phyloP scores from a whole-genome alignment of 2,797 vertebrate species.

The Eidolon dupreanum region DNA sequence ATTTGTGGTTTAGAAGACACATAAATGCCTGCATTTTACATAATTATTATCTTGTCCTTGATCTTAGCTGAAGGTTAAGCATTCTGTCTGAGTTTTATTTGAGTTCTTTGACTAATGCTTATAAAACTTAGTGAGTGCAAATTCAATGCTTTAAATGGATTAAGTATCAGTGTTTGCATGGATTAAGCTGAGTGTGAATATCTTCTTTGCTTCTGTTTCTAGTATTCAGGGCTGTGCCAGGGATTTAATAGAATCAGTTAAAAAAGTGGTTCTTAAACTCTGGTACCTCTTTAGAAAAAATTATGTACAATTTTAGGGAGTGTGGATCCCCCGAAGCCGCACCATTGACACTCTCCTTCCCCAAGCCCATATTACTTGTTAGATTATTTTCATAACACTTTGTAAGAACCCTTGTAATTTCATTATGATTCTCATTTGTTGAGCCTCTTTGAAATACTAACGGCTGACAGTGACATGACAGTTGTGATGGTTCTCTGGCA shows the following conservation, averaged over 20 bases:
- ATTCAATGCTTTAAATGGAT: background rate
- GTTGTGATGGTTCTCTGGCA: background rate
- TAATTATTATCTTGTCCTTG: background rate
- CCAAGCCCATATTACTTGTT: no score
- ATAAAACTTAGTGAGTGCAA: background rate
- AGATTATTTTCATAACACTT: no score
- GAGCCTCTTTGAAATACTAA: background rate
- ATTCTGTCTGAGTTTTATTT: conserved; percentile 9
- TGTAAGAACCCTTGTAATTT: background rate
- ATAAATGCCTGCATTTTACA: background rate
- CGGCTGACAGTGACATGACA: background rate
- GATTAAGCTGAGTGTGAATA: background rate
- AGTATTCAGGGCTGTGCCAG: background rate
- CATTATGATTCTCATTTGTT: background rate
- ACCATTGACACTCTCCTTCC: background rate
- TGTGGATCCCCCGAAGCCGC: background rate
- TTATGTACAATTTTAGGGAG: background rate
- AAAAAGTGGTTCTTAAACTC: background rate
- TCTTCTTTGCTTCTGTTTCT: background rate
- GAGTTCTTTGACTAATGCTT: background rate
- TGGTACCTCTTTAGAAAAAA: background rate
- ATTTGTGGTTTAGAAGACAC: background rate
- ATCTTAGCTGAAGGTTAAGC: background rate
- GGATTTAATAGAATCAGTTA: background rate
- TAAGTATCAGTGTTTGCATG: background rate